Conservation (phyloP, 2,113 vertebrate genomes). For the Gadus macrocephalus region DNA sequence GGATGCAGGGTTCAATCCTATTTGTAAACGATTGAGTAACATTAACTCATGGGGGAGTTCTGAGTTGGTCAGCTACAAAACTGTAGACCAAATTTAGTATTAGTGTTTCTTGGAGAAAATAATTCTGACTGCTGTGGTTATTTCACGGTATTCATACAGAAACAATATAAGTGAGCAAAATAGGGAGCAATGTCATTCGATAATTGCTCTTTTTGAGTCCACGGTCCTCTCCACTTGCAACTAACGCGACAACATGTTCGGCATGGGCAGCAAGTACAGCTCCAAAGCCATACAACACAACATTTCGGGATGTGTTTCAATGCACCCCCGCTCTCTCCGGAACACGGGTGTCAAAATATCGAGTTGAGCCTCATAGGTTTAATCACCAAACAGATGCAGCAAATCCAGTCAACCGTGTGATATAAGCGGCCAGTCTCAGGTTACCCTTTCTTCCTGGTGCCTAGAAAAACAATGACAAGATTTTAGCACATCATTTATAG, state of each 20-base stretch:
- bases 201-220: constrained; percentile 2
- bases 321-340: constrained; percentile 30
- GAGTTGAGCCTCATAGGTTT: constrained; percentile 35
- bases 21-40: constrained; percentile 59
- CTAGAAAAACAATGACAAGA: constrained; percentile 14
- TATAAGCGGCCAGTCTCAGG: constrained; percentile 31
- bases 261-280: constrained; percentile 37
- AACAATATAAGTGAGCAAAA: constrained; percentile 28
- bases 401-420: constrained; percentile 22
- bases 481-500: no score
- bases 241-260: constrained; percentile 34
- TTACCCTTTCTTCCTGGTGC: constrained; percentile 13
- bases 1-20: constrained; percentile 27
- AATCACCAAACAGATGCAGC: constrained; percentile 33
- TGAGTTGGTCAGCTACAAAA: constrained; percentile 5
- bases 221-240: constrained; percentile 17
- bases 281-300: constrained; percentile 41
- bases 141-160: constrained; percentile 25
- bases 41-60: constrained; percentile 22
- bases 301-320: constrained; percentile 49
- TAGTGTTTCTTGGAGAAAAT: constrained; percentile 22
- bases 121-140: constrained; percentile 20
- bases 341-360: constrained; percentile 29
- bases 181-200: not conserved
- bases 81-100: constrained; percentile 33